Base-by-base conservation (phyloP, 2,888 invertebrate genomes). In the Geotrupes spiniger region DNA sequence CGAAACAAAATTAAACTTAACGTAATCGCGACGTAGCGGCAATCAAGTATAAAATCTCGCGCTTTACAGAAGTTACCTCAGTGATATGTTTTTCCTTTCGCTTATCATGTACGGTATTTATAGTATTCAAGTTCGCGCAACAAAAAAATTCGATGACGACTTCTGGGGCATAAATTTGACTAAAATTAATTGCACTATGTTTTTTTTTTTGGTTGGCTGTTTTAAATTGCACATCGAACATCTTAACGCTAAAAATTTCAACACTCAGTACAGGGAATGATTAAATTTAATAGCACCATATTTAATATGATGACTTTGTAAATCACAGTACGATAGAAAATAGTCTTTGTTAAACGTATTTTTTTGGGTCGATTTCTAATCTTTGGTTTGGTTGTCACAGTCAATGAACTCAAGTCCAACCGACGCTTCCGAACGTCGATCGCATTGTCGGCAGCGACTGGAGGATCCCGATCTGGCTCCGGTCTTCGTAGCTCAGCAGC, bases 321-420 rank as follows among this genome's bases (percentile, higher is more conserved):
- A 49, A 56, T 56, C 56, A 56, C 56, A 56, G 56, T 48, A 47
- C 39, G 46, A 51, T 50, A 49, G 44, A 49, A 43, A 50, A 41
- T 44, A 43, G 36, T 43, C 46, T 25, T 15, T 37, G n/a, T 44
- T 14, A 6, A 8, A 37, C 14, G 49, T 43, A 37, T 29, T 12
- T 33, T 17, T 28, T 46, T 46, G 21, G 28, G 45, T 43, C 41
- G 41, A 29, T 39, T 40, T 38, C 25, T 12, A 36, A 40, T 26
- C 28, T 45, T 41, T 43, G 33, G 16, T 42, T 27, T 29, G 37
- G 2, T 12, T 43, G 2, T 27, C 27, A 4, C 21, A 14, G 14
- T 44, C 42, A 53, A 56, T 49, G 63, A 63, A 68, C 70, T 48
- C 54, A 60, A 48, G 65, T 65, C 71, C 71, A 71, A 58, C 64